Evolutionary conservation across 2,888 invertebrate genomes (phyloP), one percentile per base, ranked within the genome.

Genomic region (Pollenia angustigena): DNA sequence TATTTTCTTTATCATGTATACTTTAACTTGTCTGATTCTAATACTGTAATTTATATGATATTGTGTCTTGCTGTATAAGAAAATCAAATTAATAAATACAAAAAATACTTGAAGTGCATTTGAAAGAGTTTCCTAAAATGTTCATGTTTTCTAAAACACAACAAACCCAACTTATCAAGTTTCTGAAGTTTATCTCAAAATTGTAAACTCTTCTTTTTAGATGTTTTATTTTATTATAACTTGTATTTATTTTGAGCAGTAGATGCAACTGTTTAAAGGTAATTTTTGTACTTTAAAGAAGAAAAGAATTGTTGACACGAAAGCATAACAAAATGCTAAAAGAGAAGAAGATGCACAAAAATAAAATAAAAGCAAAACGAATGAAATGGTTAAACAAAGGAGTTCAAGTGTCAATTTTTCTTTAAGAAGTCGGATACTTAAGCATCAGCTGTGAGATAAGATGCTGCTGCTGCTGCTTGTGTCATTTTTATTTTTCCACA

Each of bases 321-420:
- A 40, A 32, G 10, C 42, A n/a, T 11, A 56, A 48, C 7, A 54
- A 76, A 46, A 44, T 8, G 16, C 46, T 32, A 32, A 32, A 48
- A 8, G 48, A 64, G 44, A 66, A 18, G 12, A 50, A 40, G n/a
- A 32, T 72, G 58, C 0, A 32, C 6, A 32, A 32, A 32, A 32
- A 32, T 42, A 50, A 42, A 23, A 23, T 23, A 44, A 44, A 8
- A 44, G 14, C 18, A 44, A 11, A 46, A 46, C 10, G 9, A 62
- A 60, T 50, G 52, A 72, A 62, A 54, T 52, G 71, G 23, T 56
- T 42, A 72, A 80, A 80, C 60, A 72, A 80, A 62, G 16, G 44
- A 72, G 71, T 64, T 72, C 62, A 80, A 80, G 80, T 80, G 71
- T 72, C 64, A 72, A 80, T 72, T 80, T 64, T 80, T 80, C 23